phyloP scores from a whole-genome alignment of 2,797 vertebrate genomes.

The Sebastes miniatus region DNA sequence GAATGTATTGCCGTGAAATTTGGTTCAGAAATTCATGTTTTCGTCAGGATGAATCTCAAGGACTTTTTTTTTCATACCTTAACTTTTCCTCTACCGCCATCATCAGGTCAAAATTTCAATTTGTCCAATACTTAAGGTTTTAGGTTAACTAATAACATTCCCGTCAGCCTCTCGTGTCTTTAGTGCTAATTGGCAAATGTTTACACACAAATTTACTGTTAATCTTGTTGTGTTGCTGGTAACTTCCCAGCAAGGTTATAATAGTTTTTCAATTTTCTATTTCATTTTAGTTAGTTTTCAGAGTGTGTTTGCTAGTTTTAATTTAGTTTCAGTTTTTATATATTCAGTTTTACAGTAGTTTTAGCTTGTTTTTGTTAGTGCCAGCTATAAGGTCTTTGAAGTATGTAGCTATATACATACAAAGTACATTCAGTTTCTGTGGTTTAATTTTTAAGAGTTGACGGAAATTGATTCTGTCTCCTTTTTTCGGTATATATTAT shows the following conservation, averaged over 20 bases:
- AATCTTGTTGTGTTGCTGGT: neutral
- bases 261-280: no score
- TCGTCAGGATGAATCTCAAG: neutral
- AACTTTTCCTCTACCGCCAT: neutral
- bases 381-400: no score
- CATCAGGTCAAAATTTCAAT: neutral
- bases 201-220: neutral
- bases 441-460: no score
- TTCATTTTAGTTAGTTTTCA: no score
- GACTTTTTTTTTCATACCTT: neutral
- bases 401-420: no score
- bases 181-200: neutral
- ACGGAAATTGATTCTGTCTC: no score
- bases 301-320: no score
- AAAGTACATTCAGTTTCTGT: no score
- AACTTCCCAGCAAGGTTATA: neutral
- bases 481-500: no score
- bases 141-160: neutral
- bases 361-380: no score
- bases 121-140: neutral
- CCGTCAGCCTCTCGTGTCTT: neutral
- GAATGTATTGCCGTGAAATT: neutral
- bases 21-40: neutral
- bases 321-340: no score
- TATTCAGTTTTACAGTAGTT: no score